Evolutionary conservation across 2,797 vertebrate genomes (phyloP).

Genomic region (Mormyrops attenuatus): DNA sequence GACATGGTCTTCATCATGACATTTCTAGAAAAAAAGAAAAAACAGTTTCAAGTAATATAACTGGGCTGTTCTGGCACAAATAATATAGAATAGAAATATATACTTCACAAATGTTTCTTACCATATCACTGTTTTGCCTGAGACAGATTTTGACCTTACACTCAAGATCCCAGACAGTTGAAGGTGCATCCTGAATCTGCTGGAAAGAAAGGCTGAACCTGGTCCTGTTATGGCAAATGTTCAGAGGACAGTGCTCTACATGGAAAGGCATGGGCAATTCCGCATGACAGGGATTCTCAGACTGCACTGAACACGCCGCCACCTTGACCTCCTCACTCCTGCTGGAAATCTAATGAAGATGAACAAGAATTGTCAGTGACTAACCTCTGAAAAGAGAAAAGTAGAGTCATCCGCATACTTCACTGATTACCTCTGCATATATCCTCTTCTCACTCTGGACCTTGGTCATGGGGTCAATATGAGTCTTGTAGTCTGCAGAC

Average conservation of each 20-base stretch:
- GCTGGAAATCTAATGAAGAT: constrained; percentile 50
- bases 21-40: constrained; percentile 43
- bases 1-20: constrained; percentile 46
- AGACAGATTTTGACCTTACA: constrained; percentile 53
- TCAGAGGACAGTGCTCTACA: constrained; percentile 46
- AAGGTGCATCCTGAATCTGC: constrained; percentile 51
- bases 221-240: constrained; percentile 48
- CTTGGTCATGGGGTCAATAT: constrained; percentile 55
- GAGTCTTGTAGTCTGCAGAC: constrained; percentile 60
- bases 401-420: not conserved
- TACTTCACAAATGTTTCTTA: not conserved
- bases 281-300: constrained; percentile 36
- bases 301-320: constrained; percentile 46
- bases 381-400: not conserved
- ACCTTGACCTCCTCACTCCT: constrained; percentile 44
- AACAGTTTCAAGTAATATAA: not conserved
- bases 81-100: not conserved
- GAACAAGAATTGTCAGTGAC: not conserved
- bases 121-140: not conserved
- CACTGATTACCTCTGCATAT: constrained; percentile 75
- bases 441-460: constrained; percentile 67
- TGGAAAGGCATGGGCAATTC: constrained; percentile 48
- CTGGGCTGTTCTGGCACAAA: not conserved
- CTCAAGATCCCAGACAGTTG: constrained; percentile 60
- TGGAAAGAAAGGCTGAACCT: constrained; percentile 64